Evolutionary conservation across 2,797 vertebrate genomes (phyloP).

Genomic region (Helicolenus hilgendorfi): DNA sequence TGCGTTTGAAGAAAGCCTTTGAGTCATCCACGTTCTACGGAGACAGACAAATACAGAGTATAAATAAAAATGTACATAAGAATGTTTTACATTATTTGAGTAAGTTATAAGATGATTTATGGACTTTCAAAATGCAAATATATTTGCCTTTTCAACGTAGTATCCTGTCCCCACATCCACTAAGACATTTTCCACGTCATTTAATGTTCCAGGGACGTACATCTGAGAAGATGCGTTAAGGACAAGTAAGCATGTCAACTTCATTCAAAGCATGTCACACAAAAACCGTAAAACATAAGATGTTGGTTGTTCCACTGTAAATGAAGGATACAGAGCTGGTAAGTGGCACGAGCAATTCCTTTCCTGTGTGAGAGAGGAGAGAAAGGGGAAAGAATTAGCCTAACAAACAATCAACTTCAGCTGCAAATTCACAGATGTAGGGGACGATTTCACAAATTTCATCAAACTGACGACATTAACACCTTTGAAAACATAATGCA

Average conservation of each 20-base stretch:
- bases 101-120: neutral
- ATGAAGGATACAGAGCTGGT: conserved; percentile 97
- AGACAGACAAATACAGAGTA: neutral
- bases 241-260: neutral
- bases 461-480: neutral
- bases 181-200: conserved; percentile 93
- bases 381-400: neutral
- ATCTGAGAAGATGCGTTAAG: conserved; percentile 92
- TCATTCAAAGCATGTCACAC: neutral
- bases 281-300: neutral
- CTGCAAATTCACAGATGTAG: neutral
- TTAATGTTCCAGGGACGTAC: conserved; percentile 96
- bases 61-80: neutral
- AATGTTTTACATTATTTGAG: neutral
- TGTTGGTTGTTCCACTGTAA: neutral
- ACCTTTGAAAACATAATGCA: neutral
- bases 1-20: conserved; percentile 95
- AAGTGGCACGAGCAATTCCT: conserved; percentile 95
- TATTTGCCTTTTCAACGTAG: conserved; percentile 96
- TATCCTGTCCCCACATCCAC: conserved; percentile 97
- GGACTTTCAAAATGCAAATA: neutral
- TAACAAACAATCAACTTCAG: neutral
- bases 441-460: neutral
- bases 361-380: conserved; percentile 87
- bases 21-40: conserved; percentile 92